These are phyloP conservation scores for Panurus biarmicus DNA, from an alignment of 2,113 vertebrate genomes.

Conservation along the genomic window DNA sequence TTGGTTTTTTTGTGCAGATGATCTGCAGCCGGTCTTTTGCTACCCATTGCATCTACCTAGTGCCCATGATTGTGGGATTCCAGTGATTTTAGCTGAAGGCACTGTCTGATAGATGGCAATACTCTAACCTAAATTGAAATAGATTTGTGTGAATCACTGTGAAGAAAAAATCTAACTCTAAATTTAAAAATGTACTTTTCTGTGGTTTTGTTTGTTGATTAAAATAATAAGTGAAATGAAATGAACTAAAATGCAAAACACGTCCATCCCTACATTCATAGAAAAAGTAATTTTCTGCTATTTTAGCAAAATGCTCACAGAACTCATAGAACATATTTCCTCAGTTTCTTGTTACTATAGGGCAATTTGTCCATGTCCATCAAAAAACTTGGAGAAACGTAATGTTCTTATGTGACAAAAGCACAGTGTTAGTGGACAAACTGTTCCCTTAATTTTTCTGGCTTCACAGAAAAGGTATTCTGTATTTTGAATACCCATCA, in stretches of 20 bases:
- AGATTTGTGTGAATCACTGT: not conserved
- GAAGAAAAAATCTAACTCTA: not conserved
- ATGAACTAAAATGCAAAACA: not conserved
- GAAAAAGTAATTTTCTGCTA: not conserved
- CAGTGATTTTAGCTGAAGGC: not conserved
- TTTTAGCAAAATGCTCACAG: not conserved
- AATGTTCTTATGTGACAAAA: not conserved
- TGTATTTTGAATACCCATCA: not conserved
- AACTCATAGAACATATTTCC: not conserved
- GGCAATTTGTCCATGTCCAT: not conserved
- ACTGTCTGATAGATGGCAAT: not conserved
- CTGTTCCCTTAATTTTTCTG: not conserved
- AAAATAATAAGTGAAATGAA: not conserved
- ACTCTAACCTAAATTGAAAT: not conserved
- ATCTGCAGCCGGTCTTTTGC: not conserved
- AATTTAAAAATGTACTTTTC: not conserved
- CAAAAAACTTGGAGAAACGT: not conserved
- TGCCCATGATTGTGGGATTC: not conserved
- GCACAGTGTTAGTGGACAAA: not conserved
- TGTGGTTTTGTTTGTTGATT: not conserved
- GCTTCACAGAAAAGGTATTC: not conserved
- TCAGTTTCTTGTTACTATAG: not conserved
- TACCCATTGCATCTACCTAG: not conserved
- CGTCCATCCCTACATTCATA: not conserved
- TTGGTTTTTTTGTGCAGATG: not conserved